Base-by-base conservation (phyloP, 23 tunicate species). In the Oikopleura vanhoeffeni region DNA sequence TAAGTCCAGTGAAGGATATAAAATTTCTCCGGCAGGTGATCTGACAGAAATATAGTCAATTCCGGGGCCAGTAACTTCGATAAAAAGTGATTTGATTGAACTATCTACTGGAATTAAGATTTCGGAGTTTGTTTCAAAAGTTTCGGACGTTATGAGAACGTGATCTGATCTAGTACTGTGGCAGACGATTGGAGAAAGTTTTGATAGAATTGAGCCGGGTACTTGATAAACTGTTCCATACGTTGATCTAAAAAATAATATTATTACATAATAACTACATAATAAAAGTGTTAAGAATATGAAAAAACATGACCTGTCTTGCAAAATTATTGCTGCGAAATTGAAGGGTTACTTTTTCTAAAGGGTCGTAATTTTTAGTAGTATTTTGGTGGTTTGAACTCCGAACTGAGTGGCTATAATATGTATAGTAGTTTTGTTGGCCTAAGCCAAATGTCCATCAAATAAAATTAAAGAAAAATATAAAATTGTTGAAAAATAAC, bases 161-260 rank as follows among this genome's bases (percentile, higher is more conserved):
- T 71, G 27, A 2, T 71, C 79, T 33, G 34, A 13, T 3, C 79
- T 33, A 28, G 79, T 71, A 18, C 79, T 38, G 32, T 24, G 34
- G 38, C 79, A 71, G 4, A 71, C 35, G 38, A 71, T 18, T 2
- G 79, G 79, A 28, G 38, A 71, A 4, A 71, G 38, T 71, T 71
- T 71, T 2, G 27, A 38, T 30, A 71, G 38, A 24, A 71, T 33
- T 2, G 79, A 24, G 35, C 3, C 38, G 35, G 79, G 79, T 2
- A 30, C 35, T 71, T 71, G 79, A 38, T 71, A 71, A 30, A 71
- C 79, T 13, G 79, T 71, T 13, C 79, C 79, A 38, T 71, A 71
- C 79, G 79, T 71, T 30, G 79, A 71, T 71, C 79, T 71, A 38
- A 71, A 49, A 24, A 8, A 49, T 13, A 49, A 49, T 49, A n/a